Evolutionary conservation across 2,888 invertebrate genomes (phyloP), one percentile per base, ranked within the genome.

Genomic region (Thecocarcelia acutangulata): DNA sequence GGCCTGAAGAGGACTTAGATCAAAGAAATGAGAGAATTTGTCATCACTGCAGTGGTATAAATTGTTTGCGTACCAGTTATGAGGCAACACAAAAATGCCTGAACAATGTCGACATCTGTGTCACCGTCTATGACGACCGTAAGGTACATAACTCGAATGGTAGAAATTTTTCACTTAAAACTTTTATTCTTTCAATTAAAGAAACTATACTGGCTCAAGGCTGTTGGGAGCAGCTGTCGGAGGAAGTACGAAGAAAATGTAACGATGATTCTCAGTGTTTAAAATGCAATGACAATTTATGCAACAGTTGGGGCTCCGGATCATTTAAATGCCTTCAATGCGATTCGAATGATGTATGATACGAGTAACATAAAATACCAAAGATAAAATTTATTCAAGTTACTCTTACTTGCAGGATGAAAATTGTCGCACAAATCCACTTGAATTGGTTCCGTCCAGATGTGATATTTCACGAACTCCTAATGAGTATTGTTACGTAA

Each of bases 31-130:
- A 87, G 78, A 70, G 81, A 68, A 78, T 48, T 54, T 88, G 89
- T 33, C 84, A 87, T 66, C 86, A 86, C 24, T 90, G 90, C 78
- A 73, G 79, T 4, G 90, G 90, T 59, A 87, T 89, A 46, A 86
- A 86, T 72, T 90, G 90, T 74, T 85, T 86, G 28, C 85, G 89
- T 12, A 86, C 87, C 3, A 84, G 85, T 0, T 50, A 84, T 54
- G 64, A 74, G 1, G 69, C 72, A 40, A 86, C 83, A 19, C 83
- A 86, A 46, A 76, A 75, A 3, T 90, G 90, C 40, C 42, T 77
- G n/a, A 88, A 90, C 82, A 81, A 85, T 12, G 63, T 90, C 83
- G 90, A 90, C 80, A 85, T 87, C 37, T 90, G 90, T 74, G 86
- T 87, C 17, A 87, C 89, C 12, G 77, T 90, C n/a, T 90, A 86